These are phyloP conservation scores for Antheraea pernyi DNA, from an alignment of 1,140 invertebrate genomes.

Conservation along the genomic window DNA sequence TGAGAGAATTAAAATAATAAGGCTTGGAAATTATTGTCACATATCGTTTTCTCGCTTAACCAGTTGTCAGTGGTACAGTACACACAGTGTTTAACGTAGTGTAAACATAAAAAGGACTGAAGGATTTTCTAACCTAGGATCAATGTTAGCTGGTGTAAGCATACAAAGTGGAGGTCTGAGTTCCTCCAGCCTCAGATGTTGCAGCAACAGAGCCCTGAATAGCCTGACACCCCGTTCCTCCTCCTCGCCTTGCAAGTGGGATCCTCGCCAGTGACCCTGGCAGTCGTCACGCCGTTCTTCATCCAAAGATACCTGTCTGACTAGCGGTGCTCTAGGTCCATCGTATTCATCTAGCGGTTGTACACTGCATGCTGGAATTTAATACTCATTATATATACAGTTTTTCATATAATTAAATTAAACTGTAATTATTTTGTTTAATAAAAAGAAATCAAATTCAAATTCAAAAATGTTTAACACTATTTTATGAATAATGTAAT, in stretches of 20 bases:
- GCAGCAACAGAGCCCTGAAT: slow-evolving; percentile 64
- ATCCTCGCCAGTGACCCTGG: slow-evolving; percentile 65
- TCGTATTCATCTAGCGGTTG: slow-evolving; percentile 69
- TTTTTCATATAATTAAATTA: too few species aligned
- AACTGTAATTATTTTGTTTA: too few species aligned
- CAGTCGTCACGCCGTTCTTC: slow-evolving; percentile 68
- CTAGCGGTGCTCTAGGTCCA: slow-evolving; percentile 56
- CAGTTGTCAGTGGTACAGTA: too few species aligned
- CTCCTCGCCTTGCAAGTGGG: slow-evolving; percentile 59
- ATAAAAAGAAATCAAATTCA: too few species aligned
- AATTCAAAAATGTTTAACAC: too few species aligned
- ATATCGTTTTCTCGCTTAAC: too few species aligned
- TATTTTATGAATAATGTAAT: too few species aligned
- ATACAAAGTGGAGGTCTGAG: slow-evolving; percentile 63
- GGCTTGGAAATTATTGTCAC: too few species aligned
- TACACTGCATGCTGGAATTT: slow-evolving; percentile 56
- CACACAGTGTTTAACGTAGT: too few species aligned
- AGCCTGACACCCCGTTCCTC: slow-evolving; percentile 64
- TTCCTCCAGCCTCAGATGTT: slow-evolving; percentile 62
- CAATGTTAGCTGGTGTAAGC: slow-evolving; percentile 53
- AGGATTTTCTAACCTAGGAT: slow-evolving; percentile 44
- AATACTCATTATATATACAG: too few species aligned
- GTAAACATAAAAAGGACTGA: too few species aligned
- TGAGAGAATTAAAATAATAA: too few species aligned
- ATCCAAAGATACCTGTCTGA: slow-evolving; percentile 65